These are phyloP conservation scores for Mesochorus sp. DNA, from an alignment of 2,888 invertebrate genomes.

Conservation along the genomic window DNA sequence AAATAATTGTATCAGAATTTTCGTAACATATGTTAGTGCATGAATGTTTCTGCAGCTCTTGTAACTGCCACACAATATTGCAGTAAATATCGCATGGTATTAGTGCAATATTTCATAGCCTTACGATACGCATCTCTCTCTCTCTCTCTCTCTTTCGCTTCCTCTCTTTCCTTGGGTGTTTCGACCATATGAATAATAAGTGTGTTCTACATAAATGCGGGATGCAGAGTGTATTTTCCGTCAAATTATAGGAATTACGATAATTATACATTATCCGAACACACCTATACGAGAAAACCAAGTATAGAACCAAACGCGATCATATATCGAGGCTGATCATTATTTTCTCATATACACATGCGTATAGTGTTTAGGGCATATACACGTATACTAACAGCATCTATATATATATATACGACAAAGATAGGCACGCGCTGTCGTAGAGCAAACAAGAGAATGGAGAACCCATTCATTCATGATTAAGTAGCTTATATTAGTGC, in stretches of 20 bases:
- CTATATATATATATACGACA: conserved; percentile 34
- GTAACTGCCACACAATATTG: conserved; percentile 41
- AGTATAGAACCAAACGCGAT: conserved; percentile 45
- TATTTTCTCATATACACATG: conserved; percentile 26
- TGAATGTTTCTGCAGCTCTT: conserved; percentile 41
- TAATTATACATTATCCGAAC: conserved; percentile 67
- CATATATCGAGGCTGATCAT: conserved; percentile 42
- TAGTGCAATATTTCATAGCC: conserved; percentile 60
- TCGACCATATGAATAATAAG: conserved; percentile 62
- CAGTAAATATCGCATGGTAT: conserved; percentile 51
- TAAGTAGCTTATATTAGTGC: conserved; percentile 31
- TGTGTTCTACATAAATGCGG: conserved; percentile 64
- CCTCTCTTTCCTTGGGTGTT: conserved; percentile 20
- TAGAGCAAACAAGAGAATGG: conserved; percentile 3
- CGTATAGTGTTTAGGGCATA: conserved; percentile 10
- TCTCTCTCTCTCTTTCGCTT: conserved; percentile 16
- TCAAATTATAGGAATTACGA: conserved; percentile 69
- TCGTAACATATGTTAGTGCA: conserved; percentile 7
- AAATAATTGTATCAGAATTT: too few relatives aligned
- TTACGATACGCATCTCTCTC: conserved; percentile 55
- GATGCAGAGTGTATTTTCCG: conserved; percentile 65
- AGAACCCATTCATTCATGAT: conserved; percentile 56
- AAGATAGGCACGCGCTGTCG: conserved; percentile 45
- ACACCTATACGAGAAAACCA: conserved; percentile 27
- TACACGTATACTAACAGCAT: neutral